Evolutionary conservation across 2,113 vertebrate species (phyloP).

Genomic region (Paramormyrops kingsleyae): DNA sequence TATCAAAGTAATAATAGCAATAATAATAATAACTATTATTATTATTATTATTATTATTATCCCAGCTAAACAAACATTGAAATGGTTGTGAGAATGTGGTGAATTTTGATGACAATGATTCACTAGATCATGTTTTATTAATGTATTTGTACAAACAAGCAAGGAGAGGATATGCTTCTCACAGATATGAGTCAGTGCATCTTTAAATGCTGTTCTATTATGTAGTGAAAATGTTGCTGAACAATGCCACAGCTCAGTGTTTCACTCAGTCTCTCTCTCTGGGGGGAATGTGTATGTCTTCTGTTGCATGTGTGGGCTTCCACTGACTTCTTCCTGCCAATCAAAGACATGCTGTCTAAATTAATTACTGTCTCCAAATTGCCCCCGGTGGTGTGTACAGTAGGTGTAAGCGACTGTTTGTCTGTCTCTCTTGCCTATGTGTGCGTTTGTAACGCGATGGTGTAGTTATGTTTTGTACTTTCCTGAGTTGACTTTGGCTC

Average conservation of each 20-base stretch:
- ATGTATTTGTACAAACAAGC: background rate
- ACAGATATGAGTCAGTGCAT: background rate
- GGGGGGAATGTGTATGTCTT: background rate
- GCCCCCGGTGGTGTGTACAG: background rate
- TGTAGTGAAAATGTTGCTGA: background rate
- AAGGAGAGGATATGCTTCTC: background rate
- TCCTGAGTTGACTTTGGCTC: background rate
- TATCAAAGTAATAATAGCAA: background rate
- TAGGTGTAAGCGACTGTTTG: background rate
- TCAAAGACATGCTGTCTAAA: background rate
- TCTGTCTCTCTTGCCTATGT: background rate
- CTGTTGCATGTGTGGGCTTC: background rate
- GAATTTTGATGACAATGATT: background rate
- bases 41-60: background rate
- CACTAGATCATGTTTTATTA: background rate
- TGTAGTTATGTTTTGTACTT: background rate
- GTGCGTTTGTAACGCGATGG: background rate
- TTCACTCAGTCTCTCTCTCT: background rate
- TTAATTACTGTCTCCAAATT: background rate
- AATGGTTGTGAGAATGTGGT: background rate
- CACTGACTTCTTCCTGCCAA: background rate
- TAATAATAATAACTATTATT: too few relatives aligned
- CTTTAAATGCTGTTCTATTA: background rate
- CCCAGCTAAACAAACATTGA: background rate
- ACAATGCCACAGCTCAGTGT: background rate